Conservation (phyloP, 2,113 vertebrate species). For the Ophthalmotilapia sp. region DNA sequence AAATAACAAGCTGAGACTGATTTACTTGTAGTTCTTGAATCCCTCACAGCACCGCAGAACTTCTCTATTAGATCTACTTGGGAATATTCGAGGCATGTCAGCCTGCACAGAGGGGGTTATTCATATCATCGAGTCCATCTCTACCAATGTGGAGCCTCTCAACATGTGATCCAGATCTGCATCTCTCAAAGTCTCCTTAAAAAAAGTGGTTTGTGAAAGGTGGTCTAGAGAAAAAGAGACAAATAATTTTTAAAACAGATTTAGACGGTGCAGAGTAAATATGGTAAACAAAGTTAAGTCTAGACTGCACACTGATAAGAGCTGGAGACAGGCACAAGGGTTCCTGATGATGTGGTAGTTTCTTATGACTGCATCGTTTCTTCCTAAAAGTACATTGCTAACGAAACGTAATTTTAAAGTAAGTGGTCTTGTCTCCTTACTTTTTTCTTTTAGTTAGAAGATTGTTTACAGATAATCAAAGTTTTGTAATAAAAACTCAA, state of each 20-base stretch:
- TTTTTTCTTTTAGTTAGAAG: not conserved
- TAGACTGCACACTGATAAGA: constrained; percentile 37
- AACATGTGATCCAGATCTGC: constrained; percentile 25
- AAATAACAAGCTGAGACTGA: constrained; percentile 4
- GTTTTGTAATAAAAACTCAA: not conserved
- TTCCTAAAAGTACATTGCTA: not conserved
- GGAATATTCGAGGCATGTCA: not conserved
- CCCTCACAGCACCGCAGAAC: not conserved
- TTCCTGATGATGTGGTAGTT: not conserved
- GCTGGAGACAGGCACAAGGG: constrained; percentile 14
- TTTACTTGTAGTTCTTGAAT: not conserved
- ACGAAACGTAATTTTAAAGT: not conserved
- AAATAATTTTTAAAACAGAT: constrained; percentile 1
- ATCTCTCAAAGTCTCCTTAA: not conserved
- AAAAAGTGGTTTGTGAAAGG: not conserved
- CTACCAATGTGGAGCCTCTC: not conserved
- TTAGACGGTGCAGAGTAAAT: not conserved
- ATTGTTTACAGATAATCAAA: not conserved
- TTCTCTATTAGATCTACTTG: not conserved
- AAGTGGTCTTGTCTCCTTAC: not conserved
- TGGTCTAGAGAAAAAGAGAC: not conserved
- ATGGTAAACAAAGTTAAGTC: constrained; percentile 42
- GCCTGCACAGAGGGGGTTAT: not conserved
- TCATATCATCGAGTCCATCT: not conserved
- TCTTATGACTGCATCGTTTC: not conserved